These are phyloP conservation scores for Bemisia tabaci DNA, from an alignment of 1,140 invertebrate genomes.

Conservation along the genomic window DNA sequence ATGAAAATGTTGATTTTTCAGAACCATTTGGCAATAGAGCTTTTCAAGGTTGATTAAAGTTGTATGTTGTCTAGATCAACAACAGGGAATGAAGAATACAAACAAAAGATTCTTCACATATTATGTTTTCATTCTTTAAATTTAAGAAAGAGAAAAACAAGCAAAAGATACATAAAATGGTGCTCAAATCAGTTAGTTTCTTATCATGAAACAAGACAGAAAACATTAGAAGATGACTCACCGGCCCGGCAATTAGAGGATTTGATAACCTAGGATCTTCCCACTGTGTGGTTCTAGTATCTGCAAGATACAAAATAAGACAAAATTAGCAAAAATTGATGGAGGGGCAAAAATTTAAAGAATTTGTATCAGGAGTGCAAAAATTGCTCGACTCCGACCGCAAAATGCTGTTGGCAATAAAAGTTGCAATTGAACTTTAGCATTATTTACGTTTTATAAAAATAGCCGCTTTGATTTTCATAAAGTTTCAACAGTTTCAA, in stretches of 20 bases:
- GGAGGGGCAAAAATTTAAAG: not conserved
- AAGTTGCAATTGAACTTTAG: too few species aligned
- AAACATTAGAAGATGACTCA: too few species aligned
- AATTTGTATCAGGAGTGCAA: constrained; percentile 2
- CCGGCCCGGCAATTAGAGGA: constrained; percentile 89
- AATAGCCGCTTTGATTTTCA: not conserved
- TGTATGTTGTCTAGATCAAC: too few species aligned
- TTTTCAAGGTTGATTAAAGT: too few species aligned
- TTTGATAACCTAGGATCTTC: constrained; percentile 95
- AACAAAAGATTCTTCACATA: too few species aligned
- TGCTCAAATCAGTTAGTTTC: too few species aligned
- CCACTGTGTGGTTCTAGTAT: constrained; percentile 94
- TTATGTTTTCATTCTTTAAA: not conserved
- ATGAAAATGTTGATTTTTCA: too few species aligned
- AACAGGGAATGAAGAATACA: too few species aligned
- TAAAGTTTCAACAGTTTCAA: not conserved
- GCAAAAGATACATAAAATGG: constrained; percentile 4
- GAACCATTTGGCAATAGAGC: too few species aligned
- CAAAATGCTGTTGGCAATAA: not conserved
- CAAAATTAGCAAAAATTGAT: not conserved
- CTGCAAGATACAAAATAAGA: constrained; percentile 36
- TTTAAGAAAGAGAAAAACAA: constrained; percentile 2
- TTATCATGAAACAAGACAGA: too few species aligned
- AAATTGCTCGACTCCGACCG: too few species aligned
- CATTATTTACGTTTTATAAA: not conserved